phyloP scores from a whole-genome alignment of 2,113 vertebrate species.

The Fukomys damarensis region DNA sequence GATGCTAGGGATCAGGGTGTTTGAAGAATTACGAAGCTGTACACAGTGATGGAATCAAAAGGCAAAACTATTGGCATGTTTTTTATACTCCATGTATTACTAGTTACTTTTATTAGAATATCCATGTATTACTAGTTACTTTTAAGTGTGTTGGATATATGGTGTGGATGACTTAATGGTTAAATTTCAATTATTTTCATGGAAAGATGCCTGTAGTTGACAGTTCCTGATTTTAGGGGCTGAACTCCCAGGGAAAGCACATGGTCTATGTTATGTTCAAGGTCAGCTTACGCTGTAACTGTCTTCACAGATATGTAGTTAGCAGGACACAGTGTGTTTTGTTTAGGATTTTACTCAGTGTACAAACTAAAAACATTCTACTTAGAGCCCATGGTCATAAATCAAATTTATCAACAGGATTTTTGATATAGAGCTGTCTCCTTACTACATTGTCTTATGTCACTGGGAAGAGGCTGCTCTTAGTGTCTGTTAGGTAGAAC shows the following conservation, averaged over 20 bases:
- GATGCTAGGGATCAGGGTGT: background rate
- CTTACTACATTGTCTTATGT: background rate
- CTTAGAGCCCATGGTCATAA: background rate
- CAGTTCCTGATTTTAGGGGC: background rate
- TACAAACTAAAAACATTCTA: background rate
- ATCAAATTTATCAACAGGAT: background rate
- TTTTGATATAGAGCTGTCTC: background rate
- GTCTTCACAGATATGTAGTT: background rate
- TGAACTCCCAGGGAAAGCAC: background rate
- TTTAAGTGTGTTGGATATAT: background rate
- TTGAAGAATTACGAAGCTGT: background rate
- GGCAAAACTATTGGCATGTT: background rate
- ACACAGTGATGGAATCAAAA: background rate
- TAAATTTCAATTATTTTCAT: background rate
- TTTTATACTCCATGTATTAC: background rate
- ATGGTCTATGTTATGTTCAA: background rate
- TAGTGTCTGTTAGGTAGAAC: background rate
- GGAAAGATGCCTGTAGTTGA: background rate
- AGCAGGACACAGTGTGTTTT: background rate
- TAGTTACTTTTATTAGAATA: background rate
- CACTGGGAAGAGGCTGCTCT: too few species aligned
- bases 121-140: background rate
- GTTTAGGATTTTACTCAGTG: background rate
- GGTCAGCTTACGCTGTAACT: background rate
- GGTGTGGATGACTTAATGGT: background rate